Percentiles rank a stretch among this genome's conserved stretches.
These are phyloP conservation scores for Aphaenogaster ashmeadi DNA, from an alignment of 1,140 invertebrate species.

Conservation along the genomic window DNA sequence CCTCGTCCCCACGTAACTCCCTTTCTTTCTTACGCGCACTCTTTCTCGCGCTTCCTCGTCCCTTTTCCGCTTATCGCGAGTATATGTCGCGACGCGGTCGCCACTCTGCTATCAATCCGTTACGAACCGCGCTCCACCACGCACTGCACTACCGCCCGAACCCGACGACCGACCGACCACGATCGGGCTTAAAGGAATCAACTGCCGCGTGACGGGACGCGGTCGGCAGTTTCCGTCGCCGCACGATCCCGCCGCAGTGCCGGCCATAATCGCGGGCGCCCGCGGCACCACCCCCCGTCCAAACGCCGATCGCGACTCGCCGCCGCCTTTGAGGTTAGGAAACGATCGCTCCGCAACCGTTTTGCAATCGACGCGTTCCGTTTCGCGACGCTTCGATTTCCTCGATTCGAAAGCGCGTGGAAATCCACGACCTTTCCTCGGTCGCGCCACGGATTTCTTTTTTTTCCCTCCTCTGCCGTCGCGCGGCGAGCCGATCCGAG, in stretches of 20 bases:
- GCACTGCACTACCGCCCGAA: slow-evolving; percentile 28
- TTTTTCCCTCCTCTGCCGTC: not conserved
- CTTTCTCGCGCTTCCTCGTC: not conserved
- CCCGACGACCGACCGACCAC: slow-evolving; percentile 63
- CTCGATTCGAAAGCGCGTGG: not conserved
- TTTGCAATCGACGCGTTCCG: not conserved
- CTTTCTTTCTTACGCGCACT: not conserved
- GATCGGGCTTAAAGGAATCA: slow-evolving; percentile 67
- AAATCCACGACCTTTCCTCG: not conserved
- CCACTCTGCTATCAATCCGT: slow-evolving; percentile 45
- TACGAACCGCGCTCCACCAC: slow-evolving; percentile 67
- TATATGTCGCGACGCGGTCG: not conserved
- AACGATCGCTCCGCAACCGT: not conserved
- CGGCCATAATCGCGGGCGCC: slow-evolving; percentile 35
- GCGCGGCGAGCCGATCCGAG: no score
- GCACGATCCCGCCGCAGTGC: slow-evolving; percentile 43
- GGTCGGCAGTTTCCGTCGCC: slow-evolving; percentile 67
- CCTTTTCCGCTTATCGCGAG: not conserved
- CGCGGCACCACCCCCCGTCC: not conserved
- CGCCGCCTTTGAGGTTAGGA: not conserved
- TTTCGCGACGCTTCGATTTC: not conserved
- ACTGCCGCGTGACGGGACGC: slow-evolving; percentile 62
- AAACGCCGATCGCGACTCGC: not conserved
- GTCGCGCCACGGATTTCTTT: not conserved
- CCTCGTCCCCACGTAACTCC: slow-evolving; percentile 36